These are phyloP conservation scores for Phyllotis vaccarum DNA, from an alignment of 2,797 vertebrate genomes.

Conservation along the genomic window DNA sequence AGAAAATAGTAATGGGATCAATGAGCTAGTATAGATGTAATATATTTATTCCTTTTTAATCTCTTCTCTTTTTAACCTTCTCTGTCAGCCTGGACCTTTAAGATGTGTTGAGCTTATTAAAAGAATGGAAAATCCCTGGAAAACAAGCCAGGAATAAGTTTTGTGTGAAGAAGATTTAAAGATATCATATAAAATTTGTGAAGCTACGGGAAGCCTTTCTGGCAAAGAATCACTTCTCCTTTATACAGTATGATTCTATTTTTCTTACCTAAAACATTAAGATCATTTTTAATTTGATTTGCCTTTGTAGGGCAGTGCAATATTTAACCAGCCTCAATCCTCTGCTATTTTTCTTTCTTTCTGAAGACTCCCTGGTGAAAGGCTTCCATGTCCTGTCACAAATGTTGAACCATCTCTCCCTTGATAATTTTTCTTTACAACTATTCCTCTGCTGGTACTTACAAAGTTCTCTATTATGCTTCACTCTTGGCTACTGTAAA, in stretches of 20 bases:
- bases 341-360: slow-evolving; percentile 46
- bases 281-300: slow-evolving; percentile 65
- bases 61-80: neutral
- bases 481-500: slow-evolving; percentile 80
- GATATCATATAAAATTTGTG: neutral
- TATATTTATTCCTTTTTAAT: neutral
- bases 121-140: neutral
- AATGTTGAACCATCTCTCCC: slow-evolving; percentile 67
- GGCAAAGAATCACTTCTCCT: slow-evolving; percentile 23
- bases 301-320: slow-evolving; percentile 8
- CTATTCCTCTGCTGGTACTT: slow-evolving; percentile 53
- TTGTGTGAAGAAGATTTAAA: slow-evolving; percentile 24
- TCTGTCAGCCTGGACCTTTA: neutral
- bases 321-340: slow-evolving; percentile 39
- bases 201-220: slow-evolving; percentile 15
- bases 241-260: slow-evolving; percentile 54
- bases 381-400: slow-evolving; percentile 50
- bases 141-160: slow-evolving; percentile 8
- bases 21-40: neutral
- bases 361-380: slow-evolving; percentile 65
- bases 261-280: slow-evolving; percentile 32
- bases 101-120: neutral
- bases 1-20: neutral
- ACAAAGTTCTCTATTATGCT: slow-evolving; percentile 51
- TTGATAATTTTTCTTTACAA: slow-evolving; percentile 30